These are phyloP conservation scores for Lithophane leautieri DNA, from an alignment of 2,888 invertebrate species.

Conservation along the genomic window DNA sequence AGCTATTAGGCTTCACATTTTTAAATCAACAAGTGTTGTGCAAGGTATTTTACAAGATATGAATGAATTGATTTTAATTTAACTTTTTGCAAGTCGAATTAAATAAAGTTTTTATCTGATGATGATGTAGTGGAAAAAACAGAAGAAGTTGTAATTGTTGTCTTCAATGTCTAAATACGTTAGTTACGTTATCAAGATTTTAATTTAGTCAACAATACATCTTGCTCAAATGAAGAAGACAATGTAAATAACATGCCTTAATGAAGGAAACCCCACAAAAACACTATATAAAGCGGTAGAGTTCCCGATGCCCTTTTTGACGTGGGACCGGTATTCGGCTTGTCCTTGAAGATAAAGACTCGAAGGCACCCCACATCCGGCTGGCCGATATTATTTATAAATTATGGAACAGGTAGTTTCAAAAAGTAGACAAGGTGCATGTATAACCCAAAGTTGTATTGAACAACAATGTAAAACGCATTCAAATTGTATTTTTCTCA, in stretches of 20 bases:
- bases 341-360: constrained; percentile 80
- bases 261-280: constrained; percentile 56
- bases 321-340: constrained; percentile 75
- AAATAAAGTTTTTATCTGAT: not conserved
- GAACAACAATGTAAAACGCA: constrained; percentile 9
- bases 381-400: constrained; percentile 68
- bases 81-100: constrained; percentile 1
- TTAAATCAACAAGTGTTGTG: not conserved
- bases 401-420: constrained; percentile 33
- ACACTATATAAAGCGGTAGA: constrained; percentile 61
- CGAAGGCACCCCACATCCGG: constrained; percentile 80
- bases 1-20: constrained; percentile 3
- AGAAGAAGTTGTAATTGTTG: not conserved
- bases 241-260: constrained; percentile 36
- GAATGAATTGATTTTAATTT: not conserved
- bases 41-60: not conserved
- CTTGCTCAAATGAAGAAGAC: constrained; percentile 28
- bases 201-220: constrained; percentile 12
- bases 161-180: constrained; percentile 18
- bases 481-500: constrained; percentile 18
- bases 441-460: not conserved
- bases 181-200: constrained; percentile 45
- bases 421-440: constrained; percentile 25
- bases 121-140: not conserved
- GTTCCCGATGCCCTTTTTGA: constrained; percentile 73